These are phyloP conservation scores for Thunnus maccoyii DNA, from an alignment of 2,113 vertebrate genomes.

Conservation along the genomic window DNA sequence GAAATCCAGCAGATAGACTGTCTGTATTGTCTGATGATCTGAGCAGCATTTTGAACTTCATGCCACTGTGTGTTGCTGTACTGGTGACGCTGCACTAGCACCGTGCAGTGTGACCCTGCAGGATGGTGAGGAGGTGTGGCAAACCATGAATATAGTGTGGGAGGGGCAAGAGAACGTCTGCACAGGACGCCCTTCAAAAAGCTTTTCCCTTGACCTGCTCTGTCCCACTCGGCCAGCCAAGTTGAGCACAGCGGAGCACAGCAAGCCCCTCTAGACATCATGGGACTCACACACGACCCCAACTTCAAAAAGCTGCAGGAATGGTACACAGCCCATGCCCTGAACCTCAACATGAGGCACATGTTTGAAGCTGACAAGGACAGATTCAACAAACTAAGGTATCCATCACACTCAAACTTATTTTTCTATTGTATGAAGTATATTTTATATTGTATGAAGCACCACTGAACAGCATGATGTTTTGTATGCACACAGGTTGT, in stretches of 20 bases:
- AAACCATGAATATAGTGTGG: slow-evolving; percentile 49
- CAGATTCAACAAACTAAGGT: slow-evolving; percentile 93
- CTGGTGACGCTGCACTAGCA: not conserved
- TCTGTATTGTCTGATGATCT: not conserved
- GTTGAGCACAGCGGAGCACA: slow-evolving; percentile 65
- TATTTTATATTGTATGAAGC: not conserved
- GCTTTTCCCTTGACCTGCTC: slow-evolving; percentile 18
- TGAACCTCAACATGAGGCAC: slow-evolving; percentile 89
- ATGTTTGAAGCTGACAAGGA: slow-evolving; percentile 91
- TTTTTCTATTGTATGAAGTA: not conserved
- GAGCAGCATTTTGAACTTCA: not conserved
- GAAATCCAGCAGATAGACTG: no score
- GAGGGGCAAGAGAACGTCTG: slow-evolving; percentile 59
- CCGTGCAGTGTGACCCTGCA: not conserved
- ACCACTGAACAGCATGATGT: not conserved
- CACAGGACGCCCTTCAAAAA: slow-evolving; percentile 70
- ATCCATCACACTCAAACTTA: slow-evolving; percentile 2
- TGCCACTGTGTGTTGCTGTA: not conserved
- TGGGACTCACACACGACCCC: slow-evolving; percentile 89
- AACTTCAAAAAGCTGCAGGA: slow-evolving; percentile 89
- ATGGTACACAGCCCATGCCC: slow-evolving; percentile 87
- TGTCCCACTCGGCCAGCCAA: slow-evolving; percentile 62
- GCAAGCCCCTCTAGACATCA: slow-evolving; percentile 68
- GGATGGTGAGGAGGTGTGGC: not conserved
- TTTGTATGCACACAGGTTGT: not conserved